phyloP scores from a whole-genome alignment of 37 sponge, comb jelly and placozoan species.

The Amphimedon queenslandica region DNA sequence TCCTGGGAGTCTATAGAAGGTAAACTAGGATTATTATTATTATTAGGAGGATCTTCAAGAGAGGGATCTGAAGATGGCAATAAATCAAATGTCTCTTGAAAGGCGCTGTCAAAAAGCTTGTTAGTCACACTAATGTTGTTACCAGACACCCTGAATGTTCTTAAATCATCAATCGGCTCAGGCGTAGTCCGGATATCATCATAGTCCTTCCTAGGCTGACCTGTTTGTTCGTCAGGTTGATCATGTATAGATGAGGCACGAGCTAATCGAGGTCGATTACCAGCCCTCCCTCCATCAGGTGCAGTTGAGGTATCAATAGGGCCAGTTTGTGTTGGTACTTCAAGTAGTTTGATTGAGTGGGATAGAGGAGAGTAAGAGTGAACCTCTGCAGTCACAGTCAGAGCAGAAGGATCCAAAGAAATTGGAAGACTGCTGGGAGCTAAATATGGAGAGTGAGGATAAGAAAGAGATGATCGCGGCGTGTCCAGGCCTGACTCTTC shows the following conservation, averaged over 20 bases:
- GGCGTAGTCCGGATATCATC: neutral
- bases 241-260: neutral
- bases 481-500: neutral
- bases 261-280: neutral
- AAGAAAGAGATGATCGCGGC: neutral
- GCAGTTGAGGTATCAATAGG: neutral
- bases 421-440: neutral
- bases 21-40: no score
- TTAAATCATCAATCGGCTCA: neutral
- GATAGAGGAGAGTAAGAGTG: neutral
- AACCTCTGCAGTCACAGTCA: neutral
- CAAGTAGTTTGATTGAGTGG: neutral
- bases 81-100: neutral
- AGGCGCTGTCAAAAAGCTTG: neutral
- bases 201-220: neutral
- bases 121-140: neutral
- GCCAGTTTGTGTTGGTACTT: neutral
- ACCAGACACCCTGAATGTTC: neutral
- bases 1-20: no score
- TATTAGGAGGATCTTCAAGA: no score
- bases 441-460: neutral
- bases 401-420: neutral
- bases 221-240: neutral
- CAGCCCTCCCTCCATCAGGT: neutral
- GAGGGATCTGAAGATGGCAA: neutral